Evolutionary conservation across 2,888 invertebrate genomes (phyloP), one percentile per base, ranked within the genome.

Genomic region (Tiliacea citrago): DNA sequence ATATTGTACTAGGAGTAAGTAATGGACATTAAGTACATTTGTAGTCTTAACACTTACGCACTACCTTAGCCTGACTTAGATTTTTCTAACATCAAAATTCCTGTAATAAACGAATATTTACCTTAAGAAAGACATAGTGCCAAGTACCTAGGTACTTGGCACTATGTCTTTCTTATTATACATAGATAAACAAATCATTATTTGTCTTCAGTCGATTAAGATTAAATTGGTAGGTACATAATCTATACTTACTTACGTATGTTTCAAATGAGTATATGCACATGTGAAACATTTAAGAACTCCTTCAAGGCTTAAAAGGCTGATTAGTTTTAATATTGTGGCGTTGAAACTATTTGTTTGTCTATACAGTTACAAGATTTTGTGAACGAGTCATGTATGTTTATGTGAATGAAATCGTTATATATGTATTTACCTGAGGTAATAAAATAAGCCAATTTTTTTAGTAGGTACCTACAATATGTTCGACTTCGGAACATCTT

Each of bases 281-380:
- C 67, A 75, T 65, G 39, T 60, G 63, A 55, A 73, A 75, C 47
- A 70, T 75, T 79, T 72, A 57, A 35, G 65, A 71, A 62, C 61
- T 60, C 58, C 51, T 66, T 69, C 71, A 84, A 88, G 80, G 91
- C 90, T 93, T 89, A 49, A 87, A 93, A 94, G 93, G 93, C 94
- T 94, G 93, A 94, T 80, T 93, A 93, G 91, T 77, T 84, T 65
- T 88, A 86, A 77, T 77, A 75, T 73, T 82, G 84, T 87, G 75
- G 35, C 69, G 79, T 81, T 75, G 13, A 51, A 63, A 65, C 47
- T 47, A 65, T 67, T 70, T 53, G 58, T 70, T 58, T 68, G 61
- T 68, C 55, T 70, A 62, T 60, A 66, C 53, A 66, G 24, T 71
- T 69, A 65, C 29, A 70, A 67, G 1, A 29, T n/a, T 57, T 80